Evolutionary conservation across 2,888 invertebrate species (phyloP).

Genomic region (Pogonocherus hispidulus): DNA sequence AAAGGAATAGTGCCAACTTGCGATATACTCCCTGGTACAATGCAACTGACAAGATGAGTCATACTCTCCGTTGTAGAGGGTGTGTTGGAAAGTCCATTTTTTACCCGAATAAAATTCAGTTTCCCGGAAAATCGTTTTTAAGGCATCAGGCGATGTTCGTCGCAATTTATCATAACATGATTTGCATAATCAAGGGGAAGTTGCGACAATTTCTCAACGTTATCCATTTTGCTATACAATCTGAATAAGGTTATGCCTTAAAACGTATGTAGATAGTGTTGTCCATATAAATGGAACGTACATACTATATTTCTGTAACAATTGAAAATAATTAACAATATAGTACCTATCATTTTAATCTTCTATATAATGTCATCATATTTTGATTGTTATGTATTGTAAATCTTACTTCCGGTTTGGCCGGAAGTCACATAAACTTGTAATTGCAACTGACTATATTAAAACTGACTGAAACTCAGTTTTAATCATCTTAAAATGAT

Average conservation of each 20-base stretch:
- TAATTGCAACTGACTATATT: too few relatives aligned
- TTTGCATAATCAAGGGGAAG: background rate
- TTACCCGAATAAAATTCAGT: constrained; percentile 7
- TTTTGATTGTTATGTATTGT: too few relatives aligned
- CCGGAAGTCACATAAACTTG: too few relatives aligned
- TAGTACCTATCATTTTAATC: too few relatives aligned
- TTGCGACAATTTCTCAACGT: background rate
- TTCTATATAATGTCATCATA: too few relatives aligned
- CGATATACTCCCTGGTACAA: background rate
- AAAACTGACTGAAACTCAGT: too few relatives aligned
- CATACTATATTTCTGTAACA: too few relatives aligned
- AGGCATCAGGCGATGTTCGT: background rate
- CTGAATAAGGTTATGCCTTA: background rate
- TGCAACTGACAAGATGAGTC: constrained; percentile 19
- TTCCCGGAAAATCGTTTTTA: background rate
- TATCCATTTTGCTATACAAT: background rate
- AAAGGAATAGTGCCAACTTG: background rate
- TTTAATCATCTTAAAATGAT: too few relatives aligned
- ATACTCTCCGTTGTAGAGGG: constrained; percentile 1
- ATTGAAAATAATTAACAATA: too few relatives aligned
- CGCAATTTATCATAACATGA: background rate
- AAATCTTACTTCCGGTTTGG: too few relatives aligned
- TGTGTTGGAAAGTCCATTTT: constrained; percentile 18
- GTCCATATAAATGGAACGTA: too few relatives aligned
- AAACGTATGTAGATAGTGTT: background rate